phyloP scores from a whole-genome alignment of 2,888 invertebrate genomes.

The Thyatira batis region DNA sequence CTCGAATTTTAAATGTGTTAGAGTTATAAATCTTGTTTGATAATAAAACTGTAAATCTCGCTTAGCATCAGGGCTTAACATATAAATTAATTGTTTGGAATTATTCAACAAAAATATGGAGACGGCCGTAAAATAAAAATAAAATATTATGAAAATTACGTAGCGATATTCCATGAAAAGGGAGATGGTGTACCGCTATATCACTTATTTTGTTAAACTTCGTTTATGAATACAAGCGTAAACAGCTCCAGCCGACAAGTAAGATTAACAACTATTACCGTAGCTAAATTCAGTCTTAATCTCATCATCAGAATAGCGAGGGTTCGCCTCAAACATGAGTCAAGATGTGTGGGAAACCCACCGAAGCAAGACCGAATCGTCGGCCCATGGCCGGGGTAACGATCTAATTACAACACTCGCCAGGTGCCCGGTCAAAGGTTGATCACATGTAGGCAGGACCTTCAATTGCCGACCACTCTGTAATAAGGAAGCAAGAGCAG shows the following conservation, averaged over 20 bases:
- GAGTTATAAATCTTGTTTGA: not conserved
- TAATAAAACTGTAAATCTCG: not conserved
- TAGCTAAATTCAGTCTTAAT: constrained; percentile 24
- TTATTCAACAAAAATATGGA: too few species aligned
- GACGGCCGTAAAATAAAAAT: too few species aligned
- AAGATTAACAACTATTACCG: not conserved
- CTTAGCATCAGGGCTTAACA: too few species aligned
- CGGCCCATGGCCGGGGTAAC: constrained; percentile 45
- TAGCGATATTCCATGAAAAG: too few species aligned
- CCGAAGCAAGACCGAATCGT: constrained; percentile 49
- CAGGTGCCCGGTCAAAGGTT: constrained; percentile 61
- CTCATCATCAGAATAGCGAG: constrained; percentile 41
- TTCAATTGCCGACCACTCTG: constrained; percentile 25
- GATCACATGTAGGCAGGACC: constrained; percentile 30
- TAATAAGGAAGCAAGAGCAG: constrained; percentile 45
- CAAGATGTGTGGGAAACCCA: constrained; percentile 57
- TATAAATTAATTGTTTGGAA: too few species aligned
- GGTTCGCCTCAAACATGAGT: constrained; percentile 32
- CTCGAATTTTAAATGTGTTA: not conserved
- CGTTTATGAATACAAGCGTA: too few species aligned
- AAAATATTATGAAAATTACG: not conserved
- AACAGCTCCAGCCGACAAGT: not conserved
- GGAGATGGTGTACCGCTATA: too few species aligned
- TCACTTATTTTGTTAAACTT: too few species aligned
- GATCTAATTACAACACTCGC: constrained; percentile 64